A percentile compares a stretch with the other conserved stretches of the same genome.
Conservation (phyloP, 1,140 invertebrate genomes). For the Araneus ventricosus region DNA sequence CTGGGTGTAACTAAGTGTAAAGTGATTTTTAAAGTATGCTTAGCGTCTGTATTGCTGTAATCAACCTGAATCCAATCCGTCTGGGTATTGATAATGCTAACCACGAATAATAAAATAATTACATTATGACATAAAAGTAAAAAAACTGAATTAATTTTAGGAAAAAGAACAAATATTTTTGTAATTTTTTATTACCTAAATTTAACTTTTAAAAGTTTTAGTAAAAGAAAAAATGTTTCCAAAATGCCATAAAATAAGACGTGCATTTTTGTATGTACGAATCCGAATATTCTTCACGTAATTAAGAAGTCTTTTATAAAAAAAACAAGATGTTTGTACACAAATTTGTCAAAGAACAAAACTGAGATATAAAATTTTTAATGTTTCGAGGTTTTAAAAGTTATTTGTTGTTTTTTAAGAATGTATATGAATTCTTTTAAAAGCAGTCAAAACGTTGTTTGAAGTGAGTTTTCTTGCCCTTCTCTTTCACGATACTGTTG, state of each 20-base stretch:
- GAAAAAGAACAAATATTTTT: not conserved
- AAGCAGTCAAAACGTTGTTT: not conserved
- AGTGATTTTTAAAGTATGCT: too few species aligned
- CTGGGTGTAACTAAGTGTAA: not conserved
- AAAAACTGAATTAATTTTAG: not conserved
- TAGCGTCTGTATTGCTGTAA: too few species aligned
- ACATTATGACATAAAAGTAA: not conserved
- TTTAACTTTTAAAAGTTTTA: slow-evolving; percentile 13
- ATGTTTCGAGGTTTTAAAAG: not conserved
- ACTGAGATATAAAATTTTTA: not conserved
- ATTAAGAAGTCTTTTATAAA: too few species aligned
- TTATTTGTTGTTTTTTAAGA: not conserved
- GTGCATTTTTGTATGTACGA: too few species aligned
- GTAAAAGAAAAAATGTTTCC: not conserved
- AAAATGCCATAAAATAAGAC: not conserved
- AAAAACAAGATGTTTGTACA: not conserved
- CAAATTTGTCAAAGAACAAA: not conserved
- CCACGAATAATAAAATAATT: not conserved
- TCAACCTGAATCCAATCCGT: not conserved
- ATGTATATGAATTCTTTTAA: not conserved
- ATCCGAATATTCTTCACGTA: too few species aligned
- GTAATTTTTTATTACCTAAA: not conserved
- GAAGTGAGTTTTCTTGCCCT: not conserved
- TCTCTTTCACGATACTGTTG: not conserved
- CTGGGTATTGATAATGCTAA: not conserved